Percentiles rank a stretch among this genome's conserved stretches.
Conservation (phyloP, 2,113 vertebrate species). For the Onychorhynchus coronatus region DNA sequence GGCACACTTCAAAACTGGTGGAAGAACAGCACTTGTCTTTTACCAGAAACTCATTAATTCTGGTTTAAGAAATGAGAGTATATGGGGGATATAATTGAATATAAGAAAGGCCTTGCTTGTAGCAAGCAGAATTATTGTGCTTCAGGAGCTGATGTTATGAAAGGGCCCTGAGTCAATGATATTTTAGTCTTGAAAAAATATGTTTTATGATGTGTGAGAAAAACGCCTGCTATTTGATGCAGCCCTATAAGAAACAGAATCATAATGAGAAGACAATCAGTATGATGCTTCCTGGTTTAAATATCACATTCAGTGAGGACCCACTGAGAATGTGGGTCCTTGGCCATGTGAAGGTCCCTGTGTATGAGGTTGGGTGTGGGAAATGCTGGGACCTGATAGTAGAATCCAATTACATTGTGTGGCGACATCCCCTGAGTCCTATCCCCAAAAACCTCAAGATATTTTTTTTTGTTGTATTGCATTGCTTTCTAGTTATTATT, state of each 20-base stretch:
- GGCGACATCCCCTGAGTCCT: not conserved
- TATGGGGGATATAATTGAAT: not conserved
- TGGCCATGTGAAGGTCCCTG: not conserved
- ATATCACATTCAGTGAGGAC: not conserved
- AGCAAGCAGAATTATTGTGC: not conserved
- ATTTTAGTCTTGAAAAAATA: not conserved
- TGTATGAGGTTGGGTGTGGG: not conserved
- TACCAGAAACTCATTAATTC: not conserved
- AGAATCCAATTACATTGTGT: not conserved
- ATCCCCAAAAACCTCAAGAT: not conserved
- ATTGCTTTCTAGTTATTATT: not conserved
- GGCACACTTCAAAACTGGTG: not conserved
- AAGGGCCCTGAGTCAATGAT: not conserved
- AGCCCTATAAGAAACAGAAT: not conserved
- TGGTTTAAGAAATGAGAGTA: not conserved
- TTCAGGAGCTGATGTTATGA: not conserved
- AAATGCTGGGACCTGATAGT: not conserved
- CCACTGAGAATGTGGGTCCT: not conserved
- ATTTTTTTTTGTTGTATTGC: not conserved
- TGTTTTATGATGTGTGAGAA: not conserved
- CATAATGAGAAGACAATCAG: not conserved
- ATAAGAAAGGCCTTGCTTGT: not conserved
- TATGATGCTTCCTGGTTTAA: not conserved
- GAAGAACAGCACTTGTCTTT: not conserved
- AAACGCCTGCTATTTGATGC: not conserved